Evolutionary conservation across 2,797 vertebrate genomes (phyloP), one percentile per base, ranked within the genome.

Genomic region (Myripristis jacobus): DNA sequence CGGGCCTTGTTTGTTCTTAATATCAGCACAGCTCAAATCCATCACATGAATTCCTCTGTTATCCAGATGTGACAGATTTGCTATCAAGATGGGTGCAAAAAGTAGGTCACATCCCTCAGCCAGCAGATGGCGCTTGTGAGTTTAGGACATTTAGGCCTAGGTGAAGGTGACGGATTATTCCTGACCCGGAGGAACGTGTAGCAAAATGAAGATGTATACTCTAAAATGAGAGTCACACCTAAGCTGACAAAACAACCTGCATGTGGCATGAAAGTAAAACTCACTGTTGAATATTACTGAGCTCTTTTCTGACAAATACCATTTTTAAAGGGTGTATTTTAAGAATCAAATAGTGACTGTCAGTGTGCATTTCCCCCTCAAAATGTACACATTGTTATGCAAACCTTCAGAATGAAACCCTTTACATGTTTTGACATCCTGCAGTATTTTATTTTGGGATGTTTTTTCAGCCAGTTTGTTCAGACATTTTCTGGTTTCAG

Each of bases 111-210:
- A 22, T 2, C 25, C n/a, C 15, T 4, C 44, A 19, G 22, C 72
- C 89, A 85, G 56, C 50, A 88, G 86, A 74, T 81, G 88, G 88
- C 4, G 81, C 52, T 56, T 66, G 13, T 56, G 79, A 82, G 76
- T 53, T 55, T n/a, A 18, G 4, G 8, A 62, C 19, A 46, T n/a
- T n/a, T n/a, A 25, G 19, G n/a, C 31, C 3, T 3, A 29, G 2
- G n/a, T n/a, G n/a, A 72, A 16, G 7, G 18, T 27, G 3, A 13
- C 6, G 4, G 6, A 38, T 13, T 3, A 18, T 10, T 29, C 41
- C 19, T 29, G n/a, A 57, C 31, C 34, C 9, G 24, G 19, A 10
- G 34, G 11, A 36, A 36, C 7, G 34, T 9, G 34, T 36, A 9
- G 7, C 7, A 36, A 36, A 36, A 36, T 7, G 34, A 4, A 36